These are phyloP conservation scores for Trachelus tabidus DNA, from an alignment of 2,888 invertebrate species.

Conservation along the genomic window DNA sequence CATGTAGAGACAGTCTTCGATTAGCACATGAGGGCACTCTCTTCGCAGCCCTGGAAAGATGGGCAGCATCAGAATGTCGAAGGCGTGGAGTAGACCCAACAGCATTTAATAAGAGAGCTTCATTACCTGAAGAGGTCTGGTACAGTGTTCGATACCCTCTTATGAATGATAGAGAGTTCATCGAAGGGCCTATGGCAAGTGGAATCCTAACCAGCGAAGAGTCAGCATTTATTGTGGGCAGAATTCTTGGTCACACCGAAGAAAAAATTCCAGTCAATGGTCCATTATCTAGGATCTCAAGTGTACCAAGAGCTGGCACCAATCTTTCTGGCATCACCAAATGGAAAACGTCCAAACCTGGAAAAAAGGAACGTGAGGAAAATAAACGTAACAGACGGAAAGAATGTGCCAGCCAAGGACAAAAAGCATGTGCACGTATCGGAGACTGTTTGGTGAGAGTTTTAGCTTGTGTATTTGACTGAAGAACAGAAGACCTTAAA, in stretches of 20 bases:
- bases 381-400: constrained; percentile 57
- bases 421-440: constrained; percentile 52
- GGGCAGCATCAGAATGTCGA: constrained; percentile 72
- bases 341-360: constrained; percentile 33
- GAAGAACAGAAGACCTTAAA: constrained; percentile 19
- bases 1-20: constrained; percentile 76
- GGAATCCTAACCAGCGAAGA: constrained; percentile 70
- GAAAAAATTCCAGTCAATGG: constrained; percentile 12
- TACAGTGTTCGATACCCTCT: constrained; percentile 76
- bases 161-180: constrained; percentile 75
- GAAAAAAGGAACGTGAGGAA: constrained; percentile 54
- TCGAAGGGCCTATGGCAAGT: constrained; percentile 70
- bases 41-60: constrained; percentile 74
- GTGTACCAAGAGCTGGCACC: constrained; percentile 35
- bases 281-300: constrained; percentile 33
- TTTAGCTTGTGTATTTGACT: constrained; percentile 59
- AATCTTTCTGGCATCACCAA: constrained; percentile 7
- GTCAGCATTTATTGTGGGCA: constrained; percentile 53
- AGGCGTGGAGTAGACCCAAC: constrained; percentile 69
- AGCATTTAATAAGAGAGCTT: constrained; percentile 67
- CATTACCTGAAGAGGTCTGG: constrained; percentile 66
- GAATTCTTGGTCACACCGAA: constrained; percentile 49
- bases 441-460: constrained; percentile 55
- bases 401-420: constrained; percentile 55
- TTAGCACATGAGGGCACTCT: constrained; percentile 73